Percentiles rank a stretch among this genome's conserved stretches.
Evolutionary conservation across 2,113 vertebrate genomes (phyloP).

Genomic region (Caloenas nicobarica): DNA sequence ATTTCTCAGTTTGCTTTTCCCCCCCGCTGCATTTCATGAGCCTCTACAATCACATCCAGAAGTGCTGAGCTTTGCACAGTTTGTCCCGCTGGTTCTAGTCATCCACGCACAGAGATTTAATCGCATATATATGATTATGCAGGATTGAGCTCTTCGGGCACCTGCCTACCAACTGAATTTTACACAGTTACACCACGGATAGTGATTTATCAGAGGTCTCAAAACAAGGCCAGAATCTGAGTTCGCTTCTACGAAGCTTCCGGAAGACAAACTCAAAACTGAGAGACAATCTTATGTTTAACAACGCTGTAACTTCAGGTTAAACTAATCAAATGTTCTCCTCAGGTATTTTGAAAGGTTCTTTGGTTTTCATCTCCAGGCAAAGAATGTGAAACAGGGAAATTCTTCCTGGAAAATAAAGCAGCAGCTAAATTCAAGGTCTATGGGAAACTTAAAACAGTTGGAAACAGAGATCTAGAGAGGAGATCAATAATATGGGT

Average conservation of each 20-base stretch:
- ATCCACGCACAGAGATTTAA: not conserved
- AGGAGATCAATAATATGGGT: fast-evolving
- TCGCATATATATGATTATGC: fast-evolving
- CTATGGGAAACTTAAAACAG: not conserved
- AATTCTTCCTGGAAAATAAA: not conserved
- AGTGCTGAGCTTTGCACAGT: not conserved
- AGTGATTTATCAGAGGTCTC: not conserved
- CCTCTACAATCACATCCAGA: not conserved
- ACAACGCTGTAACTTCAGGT: fast-evolving
- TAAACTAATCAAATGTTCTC: not conserved
- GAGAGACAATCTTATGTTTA: not conserved
- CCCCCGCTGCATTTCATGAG: not conserved
- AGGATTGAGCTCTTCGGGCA: not conserved
- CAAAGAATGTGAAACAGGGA: not conserved
- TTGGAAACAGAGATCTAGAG: not conserved
- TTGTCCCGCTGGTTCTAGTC: not conserved
- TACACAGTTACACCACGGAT: not conserved
- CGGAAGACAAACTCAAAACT: not conserved
- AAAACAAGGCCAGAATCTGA: not conserved
- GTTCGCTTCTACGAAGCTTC: not conserved
- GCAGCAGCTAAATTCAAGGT: fast-evolving
- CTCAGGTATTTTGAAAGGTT: not conserved
- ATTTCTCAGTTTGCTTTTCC: not conserved
- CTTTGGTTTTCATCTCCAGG: not conserved
- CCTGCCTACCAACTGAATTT: not conserved